Conservation (phyloP, 2,113 vertebrate genomes). For the Psephotus haematonotus region DNA sequence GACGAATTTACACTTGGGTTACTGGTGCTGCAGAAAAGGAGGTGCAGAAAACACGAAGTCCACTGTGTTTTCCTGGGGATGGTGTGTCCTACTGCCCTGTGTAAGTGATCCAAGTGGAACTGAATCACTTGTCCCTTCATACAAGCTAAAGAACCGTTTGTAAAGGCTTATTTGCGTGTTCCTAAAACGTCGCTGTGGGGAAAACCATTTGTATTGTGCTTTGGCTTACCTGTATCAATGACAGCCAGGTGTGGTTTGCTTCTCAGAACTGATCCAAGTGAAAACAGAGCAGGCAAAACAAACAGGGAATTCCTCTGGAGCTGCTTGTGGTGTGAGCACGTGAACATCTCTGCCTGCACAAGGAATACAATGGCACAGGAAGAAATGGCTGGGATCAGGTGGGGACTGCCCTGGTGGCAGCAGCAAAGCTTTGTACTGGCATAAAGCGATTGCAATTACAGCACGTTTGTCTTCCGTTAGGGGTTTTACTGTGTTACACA, state of each 20-base stretch:
- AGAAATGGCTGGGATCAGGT: neutral
- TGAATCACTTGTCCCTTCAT: neutral
- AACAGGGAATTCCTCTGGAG: neutral
- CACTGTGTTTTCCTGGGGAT: accelerated
- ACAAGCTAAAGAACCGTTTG: neutral
- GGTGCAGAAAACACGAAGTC: neutral
- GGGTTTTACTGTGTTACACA: neutral
- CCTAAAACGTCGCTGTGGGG: neutral
- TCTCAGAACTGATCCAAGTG: neutral
- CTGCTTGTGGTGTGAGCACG: neutral
- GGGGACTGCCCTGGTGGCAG: neutral
- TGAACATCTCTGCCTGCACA: neutral
- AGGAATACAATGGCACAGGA: neutral
- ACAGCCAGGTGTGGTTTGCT: neutral
- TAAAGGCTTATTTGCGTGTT: neutral
- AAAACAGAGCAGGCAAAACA: neutral
- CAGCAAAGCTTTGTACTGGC: neutral
- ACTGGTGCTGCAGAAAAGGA: neutral
- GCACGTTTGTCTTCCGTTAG: neutral
- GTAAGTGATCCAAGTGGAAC: neutral
- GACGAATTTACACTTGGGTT: neutral
- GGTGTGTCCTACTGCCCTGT: neutral
- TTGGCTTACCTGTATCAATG: neutral
- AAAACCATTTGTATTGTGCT: neutral
- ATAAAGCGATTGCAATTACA: accelerated